Conservation (phyloP, 2,113 vertebrate genomes). For the Cephalopterus ornatus region DNA sequence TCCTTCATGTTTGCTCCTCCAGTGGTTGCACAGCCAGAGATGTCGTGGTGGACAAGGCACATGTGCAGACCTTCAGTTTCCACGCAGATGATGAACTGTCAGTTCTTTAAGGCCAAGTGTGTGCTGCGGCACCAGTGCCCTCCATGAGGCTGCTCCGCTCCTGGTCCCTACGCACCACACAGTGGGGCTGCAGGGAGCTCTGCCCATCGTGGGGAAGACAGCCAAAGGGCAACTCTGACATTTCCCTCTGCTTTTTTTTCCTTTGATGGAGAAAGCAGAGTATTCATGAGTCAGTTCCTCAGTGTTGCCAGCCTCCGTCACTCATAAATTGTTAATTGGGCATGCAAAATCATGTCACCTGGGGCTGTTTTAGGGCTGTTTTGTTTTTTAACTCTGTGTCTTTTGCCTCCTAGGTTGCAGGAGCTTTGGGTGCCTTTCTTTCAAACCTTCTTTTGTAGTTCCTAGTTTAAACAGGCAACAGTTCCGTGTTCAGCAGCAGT, state of each 20-base stretch:
- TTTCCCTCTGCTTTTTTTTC: neutral
- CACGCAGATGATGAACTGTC: accelerated
- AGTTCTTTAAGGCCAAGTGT: neutral
- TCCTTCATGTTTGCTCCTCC: neutral
- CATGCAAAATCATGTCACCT: neutral
- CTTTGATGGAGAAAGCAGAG: constrained; percentile 29
- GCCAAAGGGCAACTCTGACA: neutral
- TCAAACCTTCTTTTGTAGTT: neutral
- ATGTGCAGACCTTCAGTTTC: neutral
- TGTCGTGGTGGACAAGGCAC: neutral
- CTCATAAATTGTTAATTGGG: neutral
- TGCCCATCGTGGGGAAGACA: neutral
- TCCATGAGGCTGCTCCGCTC: neutral
- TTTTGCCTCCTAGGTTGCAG: neutral
- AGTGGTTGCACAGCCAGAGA: neutral
- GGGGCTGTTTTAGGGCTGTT: neutral
- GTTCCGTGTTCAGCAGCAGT: neutral
- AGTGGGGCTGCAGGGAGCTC: accelerated
- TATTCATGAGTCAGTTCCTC: constrained; percentile 5
- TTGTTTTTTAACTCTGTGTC: neutral
- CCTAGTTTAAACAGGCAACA: neutral
- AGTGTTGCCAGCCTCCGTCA: neutral
- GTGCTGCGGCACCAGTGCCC: accelerated
- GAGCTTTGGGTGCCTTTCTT: neutral
- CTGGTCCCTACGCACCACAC: neutral